Percentiles rank a stretch among this genome's conserved stretches.
Evolutionary conservation across 2,888 invertebrate genomes (phyloP).

Genomic region (Trissolcus brochymenae): DNA sequence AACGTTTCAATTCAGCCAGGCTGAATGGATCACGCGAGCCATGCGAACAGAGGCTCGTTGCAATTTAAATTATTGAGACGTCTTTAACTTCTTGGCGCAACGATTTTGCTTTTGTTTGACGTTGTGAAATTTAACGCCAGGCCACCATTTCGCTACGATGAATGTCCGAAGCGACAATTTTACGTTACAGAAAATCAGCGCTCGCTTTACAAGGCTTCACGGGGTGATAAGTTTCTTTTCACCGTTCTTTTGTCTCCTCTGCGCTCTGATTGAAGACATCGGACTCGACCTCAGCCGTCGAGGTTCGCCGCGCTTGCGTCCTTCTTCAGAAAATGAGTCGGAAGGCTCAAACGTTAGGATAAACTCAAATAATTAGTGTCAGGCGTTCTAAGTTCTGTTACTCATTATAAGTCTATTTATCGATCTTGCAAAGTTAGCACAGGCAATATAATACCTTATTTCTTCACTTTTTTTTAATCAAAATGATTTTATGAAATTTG

Average conservation of each 20-base stretch:
- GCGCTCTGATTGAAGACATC: slow-evolving; percentile 74
- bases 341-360: slow-evolving; percentile 15
- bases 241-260: slow-evolving; percentile 76
- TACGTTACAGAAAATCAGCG: slow-evolving; percentile 49
- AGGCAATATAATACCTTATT: neutral
- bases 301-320: slow-evolving; percentile 55
- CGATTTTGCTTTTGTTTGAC: slow-evolving; percentile 30
- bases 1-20: slow-evolving; percentile 4
- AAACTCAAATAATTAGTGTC: slow-evolving; percentile 7
- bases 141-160: slow-evolving; percentile 17
- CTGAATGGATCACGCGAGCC: neutral
- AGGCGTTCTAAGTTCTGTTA: neutral
- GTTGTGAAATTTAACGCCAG: slow-evolving; percentile 34
- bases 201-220: slow-evolving; percentile 52
- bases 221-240: slow-evolving; percentile 69
- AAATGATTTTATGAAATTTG: neutral
- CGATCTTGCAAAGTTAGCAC: neutral
- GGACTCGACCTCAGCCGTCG: slow-evolving; percentile 57
- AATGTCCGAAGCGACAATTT: slow-evolving; percentile 48
- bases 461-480: neutral
- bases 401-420: neutral
- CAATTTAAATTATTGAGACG: neutral
- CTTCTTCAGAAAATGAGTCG: slow-evolving; percentile 54
- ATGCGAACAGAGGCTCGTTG: neutral
- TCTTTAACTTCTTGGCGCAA: neutral